Conservation (phyloP, 2,113 vertebrate genomes). For the Corydoras maculifer region DNA sequence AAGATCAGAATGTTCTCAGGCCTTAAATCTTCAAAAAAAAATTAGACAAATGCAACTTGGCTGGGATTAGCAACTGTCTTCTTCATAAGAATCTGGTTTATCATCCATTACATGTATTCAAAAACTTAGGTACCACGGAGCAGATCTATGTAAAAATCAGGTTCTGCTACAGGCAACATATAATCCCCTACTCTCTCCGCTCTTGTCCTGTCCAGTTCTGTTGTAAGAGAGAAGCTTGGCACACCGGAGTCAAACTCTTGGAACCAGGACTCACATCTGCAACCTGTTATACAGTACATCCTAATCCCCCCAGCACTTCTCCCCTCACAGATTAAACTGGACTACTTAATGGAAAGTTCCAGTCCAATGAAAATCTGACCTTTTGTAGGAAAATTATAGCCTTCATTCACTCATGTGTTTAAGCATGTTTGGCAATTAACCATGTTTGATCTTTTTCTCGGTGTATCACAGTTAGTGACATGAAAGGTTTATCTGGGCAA, state of each 20-base stretch:
- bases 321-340: slow-evolving; percentile 36
- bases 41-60: too few relatives aligned
- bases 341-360: slow-evolving; percentile 41
- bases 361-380: slow-evolving; percentile 34
- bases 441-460: slow-evolving; percentile 6
- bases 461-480: slow-evolving; percentile 11
- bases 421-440: background rate
- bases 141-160: slow-evolving; percentile 12
- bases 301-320: slow-evolving; percentile 19
- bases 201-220: slow-evolving; percentile 18
- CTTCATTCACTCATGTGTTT: background rate
- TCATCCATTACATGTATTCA: background rate
- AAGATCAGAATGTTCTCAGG: background rate
- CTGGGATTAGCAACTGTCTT: too few relatives aligned
- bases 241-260: slow-evolving; percentile 14
- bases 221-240: slow-evolving; percentile 30
- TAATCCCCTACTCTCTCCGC: background rate
- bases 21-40: background rate
- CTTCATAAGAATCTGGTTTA: background rate
- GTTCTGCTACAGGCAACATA: slow-evolving; percentile 6
- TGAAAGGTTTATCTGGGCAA: too few relatives aligned
- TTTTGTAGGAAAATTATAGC: slow-evolving; percentile 5
- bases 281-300: slow-evolving; percentile 43
- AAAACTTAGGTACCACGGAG: background rate
- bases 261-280: slow-evolving; percentile 45